Evolutionary conservation across 1,140 invertebrate genomes (phyloP).

Genomic region (Caerostris darwini): DNA sequence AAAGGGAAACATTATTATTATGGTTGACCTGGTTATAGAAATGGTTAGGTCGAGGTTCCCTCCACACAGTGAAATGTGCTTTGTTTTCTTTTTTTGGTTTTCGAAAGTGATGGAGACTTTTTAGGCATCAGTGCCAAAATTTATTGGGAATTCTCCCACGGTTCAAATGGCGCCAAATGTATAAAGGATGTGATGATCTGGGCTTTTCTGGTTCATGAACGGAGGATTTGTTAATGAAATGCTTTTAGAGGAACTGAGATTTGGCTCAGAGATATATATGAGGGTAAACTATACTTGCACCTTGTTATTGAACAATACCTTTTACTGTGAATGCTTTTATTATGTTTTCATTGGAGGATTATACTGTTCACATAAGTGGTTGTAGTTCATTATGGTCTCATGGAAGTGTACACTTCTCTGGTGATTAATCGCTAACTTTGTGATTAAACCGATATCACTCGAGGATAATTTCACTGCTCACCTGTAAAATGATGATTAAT

Average conservation of each 20-base stretch:
- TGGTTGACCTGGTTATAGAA: constrained; percentile 53
- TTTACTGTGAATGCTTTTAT: too few species aligned
- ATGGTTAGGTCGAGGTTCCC: constrained; percentile 57
- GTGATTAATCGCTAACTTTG: too few species aligned
- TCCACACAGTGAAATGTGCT: not conserved
- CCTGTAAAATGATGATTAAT: too few species aligned
- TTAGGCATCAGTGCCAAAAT: constrained; percentile 9
- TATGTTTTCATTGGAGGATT: too few species aligned
- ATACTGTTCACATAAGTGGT: too few species aligned
- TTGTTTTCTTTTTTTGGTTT: not conserved
- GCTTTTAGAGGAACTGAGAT: not conserved
- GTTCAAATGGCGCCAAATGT: not conserved
- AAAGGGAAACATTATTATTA: constrained; percentile 36
- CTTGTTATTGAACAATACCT: too few species aligned
- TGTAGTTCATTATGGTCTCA: too few species aligned
- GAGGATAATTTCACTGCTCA: too few species aligned
- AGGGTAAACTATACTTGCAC: too few species aligned
- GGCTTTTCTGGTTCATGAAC: constrained; percentile 45
- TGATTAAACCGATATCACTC: too few species aligned
- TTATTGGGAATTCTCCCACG: constrained; percentile 13
- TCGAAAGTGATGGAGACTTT: constrained; percentile 8
- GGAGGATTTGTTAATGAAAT: not conserved
- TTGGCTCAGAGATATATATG: too few species aligned
- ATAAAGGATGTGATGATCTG: constrained; percentile 5
- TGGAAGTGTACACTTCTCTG: too few species aligned